phyloP scores from a whole-genome alignment of 2,888 invertebrate genomes.

The Parochlus steinenii region DNA sequence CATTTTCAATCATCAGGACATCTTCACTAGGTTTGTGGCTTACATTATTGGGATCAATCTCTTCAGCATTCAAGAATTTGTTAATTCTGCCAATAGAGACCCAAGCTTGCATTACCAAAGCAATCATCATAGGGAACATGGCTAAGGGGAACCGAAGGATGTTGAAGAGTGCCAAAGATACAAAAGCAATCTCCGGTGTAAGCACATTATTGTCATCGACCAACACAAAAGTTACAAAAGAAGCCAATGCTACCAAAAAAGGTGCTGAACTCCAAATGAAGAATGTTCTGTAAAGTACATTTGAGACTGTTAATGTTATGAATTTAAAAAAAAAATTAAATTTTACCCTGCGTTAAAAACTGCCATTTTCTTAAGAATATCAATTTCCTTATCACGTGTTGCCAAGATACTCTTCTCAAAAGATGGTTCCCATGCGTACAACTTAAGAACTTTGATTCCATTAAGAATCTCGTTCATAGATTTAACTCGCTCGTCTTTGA shows the following conservation, averaged over 20 bases:
- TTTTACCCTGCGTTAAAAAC: slow-evolving; percentile 37
- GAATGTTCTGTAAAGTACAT: slow-evolving; percentile 23
- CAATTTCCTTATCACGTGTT: slow-evolving; percentile 38
- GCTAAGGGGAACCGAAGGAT: slow-evolving; percentile 37
- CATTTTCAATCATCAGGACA: slow-evolving; percentile 31
- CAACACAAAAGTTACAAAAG: slow-evolving; percentile 27
- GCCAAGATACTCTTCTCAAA: slow-evolving; percentile 37
- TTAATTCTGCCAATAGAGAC: slow-evolving; percentile 39
- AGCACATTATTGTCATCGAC: slow-evolving; percentile 27
- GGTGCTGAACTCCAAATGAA: slow-evolving; percentile 45
- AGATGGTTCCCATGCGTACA: slow-evolving; percentile 45
- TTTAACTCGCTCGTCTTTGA: slow-evolving; percentile 38
- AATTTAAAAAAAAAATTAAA: too few relatives aligned
- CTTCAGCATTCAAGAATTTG: slow-evolving; percentile 36
- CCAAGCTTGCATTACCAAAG: slow-evolving; percentile 20
- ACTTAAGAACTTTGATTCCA: slow-evolving; percentile 41
- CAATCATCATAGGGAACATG: slow-evolving; percentile 31
- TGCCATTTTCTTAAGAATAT: slow-evolving; percentile 36
- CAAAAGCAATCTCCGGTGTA: slow-evolving; percentile 36
- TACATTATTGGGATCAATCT: slow-evolving; percentile 32
- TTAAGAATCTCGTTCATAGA: slow-evolving; percentile 38
- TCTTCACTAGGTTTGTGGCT: slow-evolving; percentile 21
- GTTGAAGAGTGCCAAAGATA: slow-evolving; percentile 38
- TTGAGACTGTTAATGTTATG: not conserved
- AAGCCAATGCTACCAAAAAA: slow-evolving; percentile 34